A percentile compares a stretch with the other conserved stretches of the same genome.
Conservation (phyloP, 1,140 invertebrate genomes). For the Drosophila pallidifrons region DNA sequence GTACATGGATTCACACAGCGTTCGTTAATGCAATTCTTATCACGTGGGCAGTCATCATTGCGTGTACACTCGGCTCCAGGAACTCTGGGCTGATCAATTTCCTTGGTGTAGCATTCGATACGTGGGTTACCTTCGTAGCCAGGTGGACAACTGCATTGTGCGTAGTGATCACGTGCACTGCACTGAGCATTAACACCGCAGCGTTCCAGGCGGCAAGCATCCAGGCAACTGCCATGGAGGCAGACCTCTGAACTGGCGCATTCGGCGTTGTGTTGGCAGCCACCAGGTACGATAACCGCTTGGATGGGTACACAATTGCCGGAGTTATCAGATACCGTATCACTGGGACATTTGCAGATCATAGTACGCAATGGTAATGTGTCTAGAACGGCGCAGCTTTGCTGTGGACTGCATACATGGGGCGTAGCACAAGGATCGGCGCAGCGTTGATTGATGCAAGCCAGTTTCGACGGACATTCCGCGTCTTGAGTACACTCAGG, state of each 20-base stretch:
- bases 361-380: slow-evolving; percentile 92
- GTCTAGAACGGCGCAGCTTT: slow-evolving; percentile 92
- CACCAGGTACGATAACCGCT: slow-evolving; percentile 63
- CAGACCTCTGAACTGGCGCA: slow-evolving; percentile 91
- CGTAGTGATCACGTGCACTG: slow-evolving; percentile 90
- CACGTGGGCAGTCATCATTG: slow-evolving; percentile 90
- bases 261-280: slow-evolving; percentile 89
- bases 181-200: slow-evolving; percentile 95
- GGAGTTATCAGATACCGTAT: slow-evolving; percentile 88
- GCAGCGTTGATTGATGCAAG: slow-evolving; percentile 92
- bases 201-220: slow-evolving; percentile 90
- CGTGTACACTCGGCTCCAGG: slow-evolving; percentile 89
- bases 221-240: slow-evolving; percentile 90
- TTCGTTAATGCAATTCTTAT: slow-evolving; percentile 91
- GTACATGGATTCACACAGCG: slow-evolving; percentile 92
- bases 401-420: slow-evolving; percentile 90
- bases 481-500: slow-evolving; percentile 90
- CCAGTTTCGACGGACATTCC: slow-evolving; percentile 90
- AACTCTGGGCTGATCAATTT: slow-evolving; percentile 82
- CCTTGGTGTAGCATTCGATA: slow-evolving; percentile 89
- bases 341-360: slow-evolving; percentile 92
- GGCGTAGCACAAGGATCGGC: slow-evolving; percentile 90
- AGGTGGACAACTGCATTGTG: slow-evolving; percentile 91
- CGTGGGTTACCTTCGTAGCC: slow-evolving; percentile 93
- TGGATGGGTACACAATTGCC: slow-evolving; percentile 88